Percentiles rank a stretch among this genome's conserved stretches.
Conservation (phyloP, 2,113 vertebrate species). For the Mesitornis unicolor region DNA sequence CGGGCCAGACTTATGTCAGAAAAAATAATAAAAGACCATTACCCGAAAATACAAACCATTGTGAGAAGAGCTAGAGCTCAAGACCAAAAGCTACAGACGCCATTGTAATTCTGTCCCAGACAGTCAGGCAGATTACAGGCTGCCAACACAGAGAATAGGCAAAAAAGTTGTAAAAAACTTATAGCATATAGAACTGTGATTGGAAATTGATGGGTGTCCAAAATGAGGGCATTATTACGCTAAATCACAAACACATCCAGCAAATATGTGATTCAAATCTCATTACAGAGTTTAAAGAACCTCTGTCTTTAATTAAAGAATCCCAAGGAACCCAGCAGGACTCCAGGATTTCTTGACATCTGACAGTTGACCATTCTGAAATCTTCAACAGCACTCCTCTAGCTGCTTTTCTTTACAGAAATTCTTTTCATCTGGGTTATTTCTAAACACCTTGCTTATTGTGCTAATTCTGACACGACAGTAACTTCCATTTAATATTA, state of each 20-base stretch:
- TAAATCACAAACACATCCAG: not conserved
- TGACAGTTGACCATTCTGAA: not conserved
- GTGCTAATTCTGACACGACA: not conserved
- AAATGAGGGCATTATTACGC: not conserved
- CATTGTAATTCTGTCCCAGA: not conserved
- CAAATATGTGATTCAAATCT: not conserved
- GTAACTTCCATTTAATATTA: not conserved
- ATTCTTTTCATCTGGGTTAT: not conserved
- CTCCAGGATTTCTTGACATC: not conserved
- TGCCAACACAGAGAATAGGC: rapidly evolving
- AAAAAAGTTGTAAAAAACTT: not conserved
- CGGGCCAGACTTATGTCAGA: not conserved
- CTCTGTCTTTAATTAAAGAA: not conserved
- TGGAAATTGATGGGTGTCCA: not conserved
- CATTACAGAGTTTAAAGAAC: not conserved
- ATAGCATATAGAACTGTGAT: not conserved
- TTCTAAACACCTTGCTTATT: not conserved
- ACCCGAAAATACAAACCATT: not conserved
- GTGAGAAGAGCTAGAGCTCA: not conserved
- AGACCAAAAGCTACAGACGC: not conserved
- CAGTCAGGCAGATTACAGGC: not conserved
- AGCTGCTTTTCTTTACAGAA: not conserved
- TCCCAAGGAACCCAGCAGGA: not conserved
- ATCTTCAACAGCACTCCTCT: not conserved
- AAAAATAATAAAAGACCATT: rapidly evolving